Percentiles rank a stretch among this genome's conserved stretches.
Evolutionary conservation across 2,797 vertebrate genomes (phyloP).

Genomic region (Eleutherodactylus coqui): DNA sequence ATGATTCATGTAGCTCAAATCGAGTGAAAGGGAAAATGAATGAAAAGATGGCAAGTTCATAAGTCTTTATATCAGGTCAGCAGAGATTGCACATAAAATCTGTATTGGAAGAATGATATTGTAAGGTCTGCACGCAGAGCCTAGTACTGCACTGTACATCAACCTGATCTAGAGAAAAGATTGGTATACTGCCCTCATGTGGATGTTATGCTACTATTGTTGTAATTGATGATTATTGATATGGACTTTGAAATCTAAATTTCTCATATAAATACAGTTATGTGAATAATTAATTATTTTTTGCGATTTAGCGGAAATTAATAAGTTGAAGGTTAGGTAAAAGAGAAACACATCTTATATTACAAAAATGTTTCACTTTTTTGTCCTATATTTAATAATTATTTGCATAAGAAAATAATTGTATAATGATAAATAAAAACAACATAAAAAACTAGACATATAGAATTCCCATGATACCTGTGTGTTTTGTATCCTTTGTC

Average conservation of each 20-base stretch:
- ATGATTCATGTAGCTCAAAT: slow-evolving; percentile 56
- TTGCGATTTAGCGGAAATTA: no score
- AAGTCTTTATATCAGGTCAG: slow-evolving; percentile 64
- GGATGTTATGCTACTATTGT: slow-evolving; percentile 43
- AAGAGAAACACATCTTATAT: no score
- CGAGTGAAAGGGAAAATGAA: slow-evolving; percentile 63
- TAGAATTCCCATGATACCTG: not conserved
- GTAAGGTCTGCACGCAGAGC: slow-evolving; percentile 57
- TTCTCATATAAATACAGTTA: not conserved
- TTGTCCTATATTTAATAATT: no score
- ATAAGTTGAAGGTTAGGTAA: no score
- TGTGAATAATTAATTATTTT: no score
- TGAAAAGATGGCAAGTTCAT: slow-evolving; percentile 67
- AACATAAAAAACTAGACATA: not conserved
- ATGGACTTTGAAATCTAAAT: not conserved
- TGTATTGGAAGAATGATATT: slow-evolving; percentile 48
- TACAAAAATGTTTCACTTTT: no score
- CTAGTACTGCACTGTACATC: slow-evolving; percentile 41
- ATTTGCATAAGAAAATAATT: no score
- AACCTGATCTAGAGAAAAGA: slow-evolving; percentile 56
- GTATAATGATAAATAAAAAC: no score
- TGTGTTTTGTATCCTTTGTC: not conserved
- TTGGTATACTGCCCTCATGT: slow-evolving; percentile 69
- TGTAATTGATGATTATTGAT: not conserved
- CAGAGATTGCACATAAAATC: slow-evolving; percentile 63